These are phyloP conservation scores for Selene dorsalis DNA, from an alignment of 2,797 vertebrate species.

Conservation along the genomic window DNA sequence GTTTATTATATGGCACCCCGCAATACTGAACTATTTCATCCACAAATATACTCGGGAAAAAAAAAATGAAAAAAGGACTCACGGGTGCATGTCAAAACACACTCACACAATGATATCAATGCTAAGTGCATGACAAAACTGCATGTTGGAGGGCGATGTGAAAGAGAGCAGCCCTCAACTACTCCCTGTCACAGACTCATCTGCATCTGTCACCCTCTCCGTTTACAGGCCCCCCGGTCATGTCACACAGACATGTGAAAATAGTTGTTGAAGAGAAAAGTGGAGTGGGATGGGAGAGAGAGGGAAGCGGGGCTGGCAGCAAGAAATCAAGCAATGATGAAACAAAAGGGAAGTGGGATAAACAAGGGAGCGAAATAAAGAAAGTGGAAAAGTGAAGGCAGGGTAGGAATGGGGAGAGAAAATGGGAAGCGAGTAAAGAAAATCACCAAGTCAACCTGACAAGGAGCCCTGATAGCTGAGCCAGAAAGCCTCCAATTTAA, in stretches of 20 bases:
- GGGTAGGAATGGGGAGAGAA: conserved; percentile 33
- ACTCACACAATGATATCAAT: conserved; percentile 54
- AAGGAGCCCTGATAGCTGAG: conserved; percentile 42
- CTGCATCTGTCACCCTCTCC: conserved; percentile 72
- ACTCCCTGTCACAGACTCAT: conserved; percentile 63
- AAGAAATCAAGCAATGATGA: conserved; percentile 63
- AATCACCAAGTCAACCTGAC: conserved; percentile 55
- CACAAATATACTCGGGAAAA: conserved; percentile 31
- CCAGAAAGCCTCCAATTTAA: conserved; percentile 47
- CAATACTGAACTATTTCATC: conserved; percentile 20
- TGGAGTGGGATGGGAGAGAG: conserved; percentile 33
- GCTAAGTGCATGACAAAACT: conserved; percentile 53
- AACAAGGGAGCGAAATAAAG: conserved; percentile 59
- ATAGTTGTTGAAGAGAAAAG: conserved; percentile 62
- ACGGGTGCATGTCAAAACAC: conserved; percentile 42
- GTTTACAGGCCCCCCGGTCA: conserved; percentile 69
- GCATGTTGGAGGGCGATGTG: conserved; percentile 41
- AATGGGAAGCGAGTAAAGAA: conserved; percentile 36
- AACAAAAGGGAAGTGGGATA: conserved; percentile 63
- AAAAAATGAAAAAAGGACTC: conserved; percentile 28
- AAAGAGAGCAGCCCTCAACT: conserved; percentile 51
- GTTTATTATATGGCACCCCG: conserved; percentile 28
- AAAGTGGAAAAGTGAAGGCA: conserved; percentile 41
- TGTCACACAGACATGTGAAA: conserved; percentile 70
- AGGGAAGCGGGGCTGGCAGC: conserved; percentile 42